phyloP scores from a whole-genome alignment of 1,140 invertebrate genomes.

The Pantala flavescens region DNA sequence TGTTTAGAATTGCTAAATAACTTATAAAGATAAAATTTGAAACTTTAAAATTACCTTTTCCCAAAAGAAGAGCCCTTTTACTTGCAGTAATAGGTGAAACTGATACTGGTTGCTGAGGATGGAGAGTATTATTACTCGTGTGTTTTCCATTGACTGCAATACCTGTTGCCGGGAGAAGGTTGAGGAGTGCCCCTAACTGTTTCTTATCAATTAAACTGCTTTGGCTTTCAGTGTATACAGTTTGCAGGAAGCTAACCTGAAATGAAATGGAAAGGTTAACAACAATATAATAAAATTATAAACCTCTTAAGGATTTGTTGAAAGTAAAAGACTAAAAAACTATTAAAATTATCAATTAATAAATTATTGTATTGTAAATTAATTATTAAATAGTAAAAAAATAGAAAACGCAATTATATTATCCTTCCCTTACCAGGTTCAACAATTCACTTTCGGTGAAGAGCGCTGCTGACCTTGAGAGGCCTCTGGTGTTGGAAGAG shows the following conservation, averaged over 20 bases:
- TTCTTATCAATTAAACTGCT: conserved; percentile 31
- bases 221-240: conserved; percentile 29
- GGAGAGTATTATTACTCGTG: background rate
- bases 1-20: no score
- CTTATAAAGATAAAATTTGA: no score
- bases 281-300: no score
- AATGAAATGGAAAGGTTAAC: conserved; percentile 16
- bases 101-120: background rate
- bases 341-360: no score
- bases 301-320: no score
- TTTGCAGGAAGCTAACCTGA: conserved; percentile 40
- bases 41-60: background rate
- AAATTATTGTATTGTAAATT: no score
- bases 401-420: no score
- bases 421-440: conserved; percentile 41
- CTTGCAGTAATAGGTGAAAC: background rate
- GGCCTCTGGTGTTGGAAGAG: conserved; percentile 28
- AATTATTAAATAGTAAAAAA: no score
- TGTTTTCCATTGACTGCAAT: background rate
- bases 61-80: background rate
- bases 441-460: conserved; percentile 57
- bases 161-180: background rate
- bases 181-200: conserved; percentile 23
- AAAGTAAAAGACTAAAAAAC: no score
- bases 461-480: conserved; percentile 50